These are phyloP conservation scores for Hemichromis elongatus DNA, from an alignment of 2,113 vertebrate species.

Conservation along the genomic window DNA sequence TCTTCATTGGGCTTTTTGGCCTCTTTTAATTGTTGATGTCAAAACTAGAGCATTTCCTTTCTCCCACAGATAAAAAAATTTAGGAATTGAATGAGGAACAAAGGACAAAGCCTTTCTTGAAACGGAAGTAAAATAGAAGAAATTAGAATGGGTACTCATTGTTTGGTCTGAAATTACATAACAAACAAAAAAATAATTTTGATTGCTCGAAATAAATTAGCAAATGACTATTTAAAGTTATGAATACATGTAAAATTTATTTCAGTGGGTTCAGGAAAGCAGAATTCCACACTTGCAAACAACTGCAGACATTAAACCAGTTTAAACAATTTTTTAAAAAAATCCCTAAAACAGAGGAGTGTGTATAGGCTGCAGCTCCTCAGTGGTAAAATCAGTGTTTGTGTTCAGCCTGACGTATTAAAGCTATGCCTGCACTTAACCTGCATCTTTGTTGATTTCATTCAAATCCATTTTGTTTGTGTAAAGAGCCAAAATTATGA, in stretches of 20 bases:
- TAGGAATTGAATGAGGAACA: neutral
- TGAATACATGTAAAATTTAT: neutral
- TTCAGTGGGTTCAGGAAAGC: neutral
- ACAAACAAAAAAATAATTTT: neutral
- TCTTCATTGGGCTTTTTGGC: neutral
- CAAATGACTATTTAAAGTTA: neutral
- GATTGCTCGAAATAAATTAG: neutral
- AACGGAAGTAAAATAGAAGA: neutral
- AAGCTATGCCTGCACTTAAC: neutral
- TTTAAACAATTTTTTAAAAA: neutral
- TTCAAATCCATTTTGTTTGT: neutral
- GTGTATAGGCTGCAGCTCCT: neutral
- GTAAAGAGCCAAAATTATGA: neutral
- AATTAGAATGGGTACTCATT: neutral
- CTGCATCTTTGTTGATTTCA: neutral
- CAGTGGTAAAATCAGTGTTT: neutral
- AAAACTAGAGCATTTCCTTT: neutral
- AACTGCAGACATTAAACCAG: neutral
- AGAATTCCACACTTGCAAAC: neutral
- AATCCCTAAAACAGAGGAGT: neutral
- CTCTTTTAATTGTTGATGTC: neutral
- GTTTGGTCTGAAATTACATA: neutral
- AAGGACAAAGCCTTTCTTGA: neutral
- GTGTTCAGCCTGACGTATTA: neutral
- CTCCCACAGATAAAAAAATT: neutral